Evolutionary conservation across 1,140 invertebrate species (phyloP), one percentile per base, ranked within the genome.

Genomic region (Trichonephila clavipes): DNA sequence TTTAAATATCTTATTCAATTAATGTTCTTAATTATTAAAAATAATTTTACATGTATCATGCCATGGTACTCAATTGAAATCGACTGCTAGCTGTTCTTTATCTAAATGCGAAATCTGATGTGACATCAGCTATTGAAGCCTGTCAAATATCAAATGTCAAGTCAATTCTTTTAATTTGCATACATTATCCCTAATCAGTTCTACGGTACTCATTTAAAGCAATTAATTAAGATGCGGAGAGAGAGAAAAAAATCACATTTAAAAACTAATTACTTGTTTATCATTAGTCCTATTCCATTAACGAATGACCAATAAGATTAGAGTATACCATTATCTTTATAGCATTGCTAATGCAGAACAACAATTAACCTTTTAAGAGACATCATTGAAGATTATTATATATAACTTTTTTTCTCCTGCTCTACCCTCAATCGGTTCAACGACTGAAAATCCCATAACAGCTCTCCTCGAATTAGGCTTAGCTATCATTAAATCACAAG

Each of bases 291-390:
- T 14, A n/a, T 59, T 83, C 51, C 82, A 58, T 77, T 14, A 24
- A n/a, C 40, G 5, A 8, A 24, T 18, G 44, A 0, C 72, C 72
- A 77, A 77, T 77, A 24, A 40, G 34, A 40, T 1, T 14, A 34
- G 3, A 16, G 19, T 8, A 14, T 28, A 51, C 82, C 40, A 83
- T 14, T 21, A 83, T 58, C 51, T 83, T 58, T 5, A 83, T 18
- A 51, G 44, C 21, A 34, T 51, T 51, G 16, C 24, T 44, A 82
- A 82, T 82, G 34, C 34, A 51, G 14, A 51, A 51, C 16, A 83
- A 58, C 82, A 83, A 83, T 83, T 83, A 87, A 87, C 85, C 85
- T 87, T 87, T 72, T 72, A 61, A 58, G 34, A 88, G 86, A 62
- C 40, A 72, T 89, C 40, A 51, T 83, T 24, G 19, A n/a, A n/a